phyloP scores from a whole-genome alignment of 1,140 invertebrate species.

The Aphelenchoides fujianensis region DNA sequence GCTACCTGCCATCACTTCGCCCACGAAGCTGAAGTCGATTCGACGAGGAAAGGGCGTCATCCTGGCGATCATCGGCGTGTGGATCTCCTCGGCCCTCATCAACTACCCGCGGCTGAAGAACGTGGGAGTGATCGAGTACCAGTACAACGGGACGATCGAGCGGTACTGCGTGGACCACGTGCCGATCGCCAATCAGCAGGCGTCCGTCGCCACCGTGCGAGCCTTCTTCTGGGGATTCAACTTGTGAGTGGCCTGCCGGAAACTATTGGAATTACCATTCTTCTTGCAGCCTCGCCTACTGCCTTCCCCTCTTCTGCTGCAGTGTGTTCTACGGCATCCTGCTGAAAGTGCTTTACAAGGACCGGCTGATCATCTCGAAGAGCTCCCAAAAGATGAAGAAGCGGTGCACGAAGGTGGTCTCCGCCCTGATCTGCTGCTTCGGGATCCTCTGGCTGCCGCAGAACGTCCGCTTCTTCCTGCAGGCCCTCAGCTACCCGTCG shows the following conservation, averaged over 20 bases:
- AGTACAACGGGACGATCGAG: conserved; percentile 26
- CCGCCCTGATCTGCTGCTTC: conserved; percentile 89
- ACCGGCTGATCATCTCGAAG: conserved; percentile 6
- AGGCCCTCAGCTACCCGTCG: conserved; percentile 43
- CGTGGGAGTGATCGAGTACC: conserved; percentile 44
- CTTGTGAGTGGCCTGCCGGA: no score
- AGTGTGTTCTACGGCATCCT: conserved; percentile 43
- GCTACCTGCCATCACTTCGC: conserved; percentile 62
- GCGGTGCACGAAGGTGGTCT: conserved; percentile 84
- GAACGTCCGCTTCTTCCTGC: conserved; percentile 68
- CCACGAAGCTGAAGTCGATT: conserved; percentile 71
- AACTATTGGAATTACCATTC: no score
- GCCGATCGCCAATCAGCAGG: conserved; percentile 29
- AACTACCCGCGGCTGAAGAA: conserved; percentile 38
- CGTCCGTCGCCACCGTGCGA: conserved; percentile 20
- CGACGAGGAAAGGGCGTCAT: conserved; percentile 78
- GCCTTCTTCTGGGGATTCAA: conserved; percentile 53
- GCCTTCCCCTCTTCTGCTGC: conserved; percentile 39
- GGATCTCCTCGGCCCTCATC: conserved; percentile 36
- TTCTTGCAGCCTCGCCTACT: no score
- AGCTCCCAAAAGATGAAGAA: conserved; percentile 68
- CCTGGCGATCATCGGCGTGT: conserved; percentile 31
- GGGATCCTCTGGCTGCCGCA: conserved; percentile 91
- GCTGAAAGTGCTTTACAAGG: conserved; percentile 41
- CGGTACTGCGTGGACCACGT: conserved; percentile 44